Base-by-base conservation (phyloP, 2,797 vertebrate species). In the Gymnoscopelus microlampas region DNA sequence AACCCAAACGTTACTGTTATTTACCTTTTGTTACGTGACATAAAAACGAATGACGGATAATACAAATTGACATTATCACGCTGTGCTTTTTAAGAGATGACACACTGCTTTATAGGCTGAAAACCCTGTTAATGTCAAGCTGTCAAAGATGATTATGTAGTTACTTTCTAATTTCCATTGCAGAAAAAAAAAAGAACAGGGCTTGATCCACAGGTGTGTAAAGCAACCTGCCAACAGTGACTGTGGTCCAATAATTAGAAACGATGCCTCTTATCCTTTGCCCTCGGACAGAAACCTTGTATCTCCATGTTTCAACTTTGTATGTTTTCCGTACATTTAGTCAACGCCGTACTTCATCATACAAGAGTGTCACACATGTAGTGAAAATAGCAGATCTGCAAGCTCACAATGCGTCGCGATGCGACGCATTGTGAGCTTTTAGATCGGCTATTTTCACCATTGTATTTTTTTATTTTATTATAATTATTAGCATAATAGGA, bases 151-250 rank as follows among this genome's bases (percentile, higher is more conserved):
- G 39, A 44, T 44, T 8, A 44, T 44, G 39, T 44, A 44, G 39
- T 44, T 10, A 44, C 8, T 44, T 44, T 44, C 8, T 8, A 35
- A 44, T 44, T 44, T 44, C 2, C 8, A 7, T 10, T 44, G 39
- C 9, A 44, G 39, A 60, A 62, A 59, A 12, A 1, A 3, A 0
- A 29, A 19, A 1, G 7, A 39, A 14, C 19, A 11, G 2, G 5
- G 32, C n/a, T 15, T 9, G 10, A 15, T 15, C 5, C 55, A 51
- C 63, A 66, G 61, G 26, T 47, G 61, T 19, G 5, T 19, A 2
- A 73, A 65, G 71, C 58, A 19, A 66, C 58, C 44, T 66, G 56
- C 51, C 51, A 55, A 58, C 49, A 49, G 15, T 54, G n/a, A 50
- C 62, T 14, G 26, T 3, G 8, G 50, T 55, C 55, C 47, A 49